Evolutionary conservation across 2,797 vertebrate species (phyloP), one percentile per base, ranked within the genome.

Genomic region (Melanotaenia maccullochi): DNA sequence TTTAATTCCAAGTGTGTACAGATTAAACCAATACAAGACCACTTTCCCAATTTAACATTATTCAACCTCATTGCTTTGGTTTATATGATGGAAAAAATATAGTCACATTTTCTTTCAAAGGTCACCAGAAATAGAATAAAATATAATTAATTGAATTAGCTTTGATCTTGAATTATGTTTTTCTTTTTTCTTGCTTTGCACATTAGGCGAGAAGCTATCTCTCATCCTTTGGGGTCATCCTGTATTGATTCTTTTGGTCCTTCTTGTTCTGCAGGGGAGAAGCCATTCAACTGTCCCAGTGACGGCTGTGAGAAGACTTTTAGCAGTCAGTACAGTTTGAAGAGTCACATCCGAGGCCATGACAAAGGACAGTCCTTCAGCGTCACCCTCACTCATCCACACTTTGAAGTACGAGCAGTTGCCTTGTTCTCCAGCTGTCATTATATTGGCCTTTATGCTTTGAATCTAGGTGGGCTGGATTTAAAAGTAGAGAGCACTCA

Each of bases 241-340:
- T 35, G 9, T 42, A 9, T 35, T 59, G 0, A 55, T 47, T 36
- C 9, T n/a, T 44, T 0, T 60, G 25, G 40, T 16, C 59, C 7
- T 67, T n/a, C 14, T 78, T 9, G 4, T 69, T 76, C 30, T 71
- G 9, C 76, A 99, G 98, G 98, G 85, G 97, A 99, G 89, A 98
- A 97, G 89, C 97, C 98, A 60, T 99, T 99, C 92, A 97, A 97
- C 92, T 99, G 97, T 87, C 96, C 97, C 71, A 99, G 96, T 71
- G 94, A 97, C 0, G 97, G 97, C 84, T 99, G 98, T 89, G 98
- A 97, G 94, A 99, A 98, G 94, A 96, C 96, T 2, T 99, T 99
- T 44, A 99, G 98, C 92, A 98, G 97, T 72, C 97, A 97, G 28
- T 98, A 99, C 87, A 98, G 98, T 86, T 94, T 99, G 75, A 99